Evolutionary conservation across 2,888 invertebrate genomes (phyloP), one percentile per base, ranked within the genome.

Genomic region (Chromoteleia sp.): DNA sequence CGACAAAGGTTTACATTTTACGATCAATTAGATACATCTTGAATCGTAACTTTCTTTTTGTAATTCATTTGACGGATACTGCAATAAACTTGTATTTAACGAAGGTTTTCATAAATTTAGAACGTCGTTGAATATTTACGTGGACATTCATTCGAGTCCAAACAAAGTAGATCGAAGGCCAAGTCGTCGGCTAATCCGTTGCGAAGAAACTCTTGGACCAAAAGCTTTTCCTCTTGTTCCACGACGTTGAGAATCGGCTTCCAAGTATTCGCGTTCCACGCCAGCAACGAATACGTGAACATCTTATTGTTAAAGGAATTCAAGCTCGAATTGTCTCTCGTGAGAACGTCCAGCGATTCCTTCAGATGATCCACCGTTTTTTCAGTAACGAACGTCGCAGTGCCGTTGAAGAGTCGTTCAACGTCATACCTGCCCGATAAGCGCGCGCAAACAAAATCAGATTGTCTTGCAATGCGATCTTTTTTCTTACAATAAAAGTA

Each of bases 171-270:
- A 41, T 88, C 86, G 45, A 85, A 84, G 50, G 78, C 79, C 67
- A 84, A 85, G 17, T 89, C 87, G 67, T 87, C 86, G 12, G 85
- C 82, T 7, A 88, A 84, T 48, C 86, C 86, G 58, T 86, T 88
- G 6, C 81, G 79, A 14, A 85, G 81, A 17, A 87, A 67, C 43
- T 87, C 85, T 56, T 82, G 85, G 33, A 88, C 80, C 33, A 84
- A 29, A 61, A 88, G 78, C 45, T 85, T 83, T 36, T 90, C 89
- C 33, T 91, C 91, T 76, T 92, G 92, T 75, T 93, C 93, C 41
- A 92, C 91, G 3, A 90, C 85, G 52, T 88, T 86, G 84, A 93
- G 92, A 76, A 93, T 92, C 6, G 92, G 88, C 52, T 89, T 90
- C 94, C 94, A 94, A 54, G 90, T 90, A n/a, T 92, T 90, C 39